Evolutionary conservation across 2,888 invertebrate species (phyloP).

Genomic region (Athetis lepigone): DNA sequence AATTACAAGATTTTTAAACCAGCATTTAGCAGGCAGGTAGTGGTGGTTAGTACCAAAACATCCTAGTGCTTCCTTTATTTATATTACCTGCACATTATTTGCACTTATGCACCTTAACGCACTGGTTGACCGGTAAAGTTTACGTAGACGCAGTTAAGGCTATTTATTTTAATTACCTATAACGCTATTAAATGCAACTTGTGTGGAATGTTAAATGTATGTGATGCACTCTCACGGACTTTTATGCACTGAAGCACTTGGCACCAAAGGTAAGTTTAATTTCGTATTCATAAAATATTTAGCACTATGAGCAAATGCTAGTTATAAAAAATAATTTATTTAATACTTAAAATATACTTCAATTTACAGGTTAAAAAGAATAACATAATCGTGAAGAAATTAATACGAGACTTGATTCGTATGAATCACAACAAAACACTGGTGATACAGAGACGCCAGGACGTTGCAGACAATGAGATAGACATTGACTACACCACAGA

Average conservation of each 20-base stretch:
- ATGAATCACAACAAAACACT: conserved; percentile 33
- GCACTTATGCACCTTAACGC: conserved; percentile 22
- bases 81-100: neutral
- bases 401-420: conserved; percentile 51
- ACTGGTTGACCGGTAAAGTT: conserved; percentile 17
- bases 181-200: neutral
- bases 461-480: conserved; percentile 73
- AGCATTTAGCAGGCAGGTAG: too few relatives aligned
- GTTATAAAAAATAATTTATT: neutral
- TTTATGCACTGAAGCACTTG: conserved; percentile 30
- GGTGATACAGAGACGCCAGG: conserved; percentile 67
- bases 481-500: conserved; percentile 70
- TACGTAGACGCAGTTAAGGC: conserved; percentile 12
- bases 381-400: conserved; percentile 36
- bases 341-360: conserved; percentile 5
- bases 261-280: conserved; percentile 43
- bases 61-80: too few relatives aligned
- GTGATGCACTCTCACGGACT: conserved; percentile 30
- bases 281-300: conserved; percentile 19
- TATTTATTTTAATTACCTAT: conserved; percentile 7
- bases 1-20: too few relatives aligned
- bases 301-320: neutral
- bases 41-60: too few relatives aligned
- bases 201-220: neutral
- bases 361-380: conserved; percentile 45